Evolutionary conservation across 2,797 vertebrate species (phyloP).

Genomic region (Potorous gilbertii): DNA sequence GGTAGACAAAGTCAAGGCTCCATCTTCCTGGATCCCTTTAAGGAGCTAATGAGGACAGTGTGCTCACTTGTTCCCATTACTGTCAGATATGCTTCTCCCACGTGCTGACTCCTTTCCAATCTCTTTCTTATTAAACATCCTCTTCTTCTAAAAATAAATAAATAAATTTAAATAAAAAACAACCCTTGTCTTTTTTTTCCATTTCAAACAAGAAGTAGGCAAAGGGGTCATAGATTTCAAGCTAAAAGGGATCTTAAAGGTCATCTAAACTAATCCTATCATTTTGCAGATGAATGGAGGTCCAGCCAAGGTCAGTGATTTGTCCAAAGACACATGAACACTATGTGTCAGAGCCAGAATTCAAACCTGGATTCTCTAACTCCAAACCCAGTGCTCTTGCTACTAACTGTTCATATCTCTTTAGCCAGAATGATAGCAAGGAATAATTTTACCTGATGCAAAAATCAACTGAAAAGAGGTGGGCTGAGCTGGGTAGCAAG

Average conservation of each 20-base stretch:
- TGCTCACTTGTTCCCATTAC: background rate
- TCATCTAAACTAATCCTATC: background rate
- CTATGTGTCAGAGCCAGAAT: background rate
- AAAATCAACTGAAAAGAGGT: background rate
- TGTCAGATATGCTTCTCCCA: background rate
- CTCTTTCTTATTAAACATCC: background rate
- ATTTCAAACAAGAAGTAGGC: background rate
- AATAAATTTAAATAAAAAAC: background rate
- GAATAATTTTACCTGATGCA: background rate
- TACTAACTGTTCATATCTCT: background rate
- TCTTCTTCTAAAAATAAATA: background rate
- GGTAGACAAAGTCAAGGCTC: background rate
- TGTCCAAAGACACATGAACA: background rate
- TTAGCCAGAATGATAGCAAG: background rate
- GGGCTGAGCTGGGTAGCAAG: background rate
- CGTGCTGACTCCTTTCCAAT: background rate
- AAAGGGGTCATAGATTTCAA: background rate
- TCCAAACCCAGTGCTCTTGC: background rate
- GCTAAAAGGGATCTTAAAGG: background rate
- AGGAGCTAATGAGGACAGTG: background rate
- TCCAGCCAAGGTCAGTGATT: background rate
- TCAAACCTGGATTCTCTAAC: background rate
- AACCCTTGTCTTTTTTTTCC: background rate
- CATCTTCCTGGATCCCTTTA: background rate
- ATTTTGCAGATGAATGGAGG: background rate